phyloP scores from a whole-genome alignment of 2,888 invertebrate species.

The Sinelater perroti region DNA sequence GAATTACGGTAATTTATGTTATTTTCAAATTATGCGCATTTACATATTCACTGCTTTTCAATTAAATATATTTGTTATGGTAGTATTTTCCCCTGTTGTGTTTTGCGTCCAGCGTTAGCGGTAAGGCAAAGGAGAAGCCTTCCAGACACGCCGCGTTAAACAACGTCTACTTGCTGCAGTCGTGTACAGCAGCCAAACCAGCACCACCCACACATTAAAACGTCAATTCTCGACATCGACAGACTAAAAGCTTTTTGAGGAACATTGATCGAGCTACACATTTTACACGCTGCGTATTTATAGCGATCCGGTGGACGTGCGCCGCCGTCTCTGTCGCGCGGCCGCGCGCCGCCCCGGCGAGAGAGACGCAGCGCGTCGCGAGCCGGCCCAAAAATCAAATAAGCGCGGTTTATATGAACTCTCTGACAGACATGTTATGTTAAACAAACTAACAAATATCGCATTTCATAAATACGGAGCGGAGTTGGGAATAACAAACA shows the following conservation, averaged over 20 bases:
- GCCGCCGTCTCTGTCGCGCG: constrained; percentile 16
- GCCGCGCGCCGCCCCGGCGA: neutral
- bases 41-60: too few species aligned
- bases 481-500: constrained; percentile 52
- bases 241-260: constrained; percentile 47
- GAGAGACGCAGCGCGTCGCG: constrained; percentile 25
- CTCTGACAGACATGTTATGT: constrained; percentile 50
- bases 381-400: constrained; percentile 36
- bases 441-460: constrained; percentile 55
- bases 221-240: constrained; percentile 48
- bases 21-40: too few species aligned
- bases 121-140: constrained; percentile 20
- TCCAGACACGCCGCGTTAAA: constrained; percentile 22
- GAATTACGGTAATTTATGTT: too few species aligned
- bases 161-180: constrained; percentile 29
- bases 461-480: constrained; percentile 48
- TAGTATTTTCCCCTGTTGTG: too few species aligned
- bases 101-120: too few species aligned
- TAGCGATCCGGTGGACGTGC: constrained; percentile 22
- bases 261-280: constrained; percentile 38
- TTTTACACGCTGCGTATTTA: constrained; percentile 35
- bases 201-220: constrained; percentile 47
- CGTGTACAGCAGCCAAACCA: constrained; percentile 36
- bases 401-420: constrained; percentile 43
- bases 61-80: too few species aligned